Conservation (phyloP, 1,140 invertebrate genomes). For the Calephelis nemesis region DNA sequence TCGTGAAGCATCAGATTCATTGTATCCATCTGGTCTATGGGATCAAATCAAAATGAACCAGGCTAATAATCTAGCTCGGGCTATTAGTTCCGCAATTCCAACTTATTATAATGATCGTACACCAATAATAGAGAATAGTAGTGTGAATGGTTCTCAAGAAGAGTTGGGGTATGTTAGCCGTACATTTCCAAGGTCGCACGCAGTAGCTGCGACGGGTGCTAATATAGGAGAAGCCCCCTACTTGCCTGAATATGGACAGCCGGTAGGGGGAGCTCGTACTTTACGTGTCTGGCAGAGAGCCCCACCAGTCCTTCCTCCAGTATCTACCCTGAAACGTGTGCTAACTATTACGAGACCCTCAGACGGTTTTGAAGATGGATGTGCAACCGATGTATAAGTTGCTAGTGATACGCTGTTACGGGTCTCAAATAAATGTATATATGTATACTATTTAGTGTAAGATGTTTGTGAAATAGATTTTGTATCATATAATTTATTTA, state of each 20-base stretch:
- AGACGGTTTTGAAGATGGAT: slow-evolving; percentile 94
- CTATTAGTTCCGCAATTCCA: slow-evolving; percentile 76
- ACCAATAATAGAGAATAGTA: slow-evolving; percentile 85
- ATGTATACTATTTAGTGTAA: slow-evolving; percentile 60
- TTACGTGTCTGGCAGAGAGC: slow-evolving; percentile 91
- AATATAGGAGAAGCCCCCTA: slow-evolving; percentile 77
- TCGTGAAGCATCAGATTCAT: slow-evolving; percentile 83
- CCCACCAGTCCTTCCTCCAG: slow-evolving; percentile 89
- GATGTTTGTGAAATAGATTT: slow-evolving; percentile 70
- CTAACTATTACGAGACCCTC: slow-evolving; percentile 89
- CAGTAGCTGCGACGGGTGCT: slow-evolving; percentile 40
- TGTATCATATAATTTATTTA: slow-evolving; percentile 78
- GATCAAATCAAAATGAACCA: slow-evolving; percentile 78
- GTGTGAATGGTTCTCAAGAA: slow-evolving; percentile 80
- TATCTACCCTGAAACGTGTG: slow-evolving; percentile 88
- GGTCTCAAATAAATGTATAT: slow-evolving; percentile 59
- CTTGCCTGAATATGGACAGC: slow-evolving; percentile 88
- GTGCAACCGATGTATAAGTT: slow-evolving; percentile 91
- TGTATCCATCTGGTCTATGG: slow-evolving; percentile 87
- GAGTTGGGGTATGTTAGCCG: slow-evolving; percentile 79
- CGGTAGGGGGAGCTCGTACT: slow-evolving; percentile 86
- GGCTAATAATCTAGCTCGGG: slow-evolving; percentile 76
- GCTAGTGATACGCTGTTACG: slow-evolving; percentile 41
- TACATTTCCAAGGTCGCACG: slow-evolving; percentile 77
- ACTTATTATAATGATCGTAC: slow-evolving; percentile 85